These are phyloP conservation scores for Aegotheles bennettii DNA, from an alignment of 2,113 vertebrate species.

Conservation along the genomic window DNA sequence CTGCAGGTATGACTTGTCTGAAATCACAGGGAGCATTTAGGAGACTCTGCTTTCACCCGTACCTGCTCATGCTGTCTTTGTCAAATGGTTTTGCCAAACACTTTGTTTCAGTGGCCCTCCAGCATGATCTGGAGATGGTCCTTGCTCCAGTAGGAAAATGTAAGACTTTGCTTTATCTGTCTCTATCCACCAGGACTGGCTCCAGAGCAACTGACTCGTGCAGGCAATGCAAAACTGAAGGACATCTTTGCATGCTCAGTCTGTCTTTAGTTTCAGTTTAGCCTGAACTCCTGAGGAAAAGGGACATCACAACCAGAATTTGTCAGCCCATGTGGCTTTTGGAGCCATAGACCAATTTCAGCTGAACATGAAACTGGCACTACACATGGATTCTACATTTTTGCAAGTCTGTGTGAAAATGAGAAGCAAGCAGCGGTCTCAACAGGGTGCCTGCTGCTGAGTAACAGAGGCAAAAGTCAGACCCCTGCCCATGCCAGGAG, in stretches of 20 bases:
- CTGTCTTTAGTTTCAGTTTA: not conserved
- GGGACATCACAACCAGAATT: too few relatives aligned
- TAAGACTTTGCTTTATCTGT: not conserved
- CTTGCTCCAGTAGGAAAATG: not conserved
- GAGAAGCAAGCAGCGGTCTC: not conserved
- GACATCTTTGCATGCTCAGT: fast-evolving
- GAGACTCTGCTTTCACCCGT: not conserved
- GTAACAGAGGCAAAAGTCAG: not conserved
- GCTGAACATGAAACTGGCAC: fast-evolving
- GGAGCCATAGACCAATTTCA: not conserved
- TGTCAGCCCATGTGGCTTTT: fast-evolving
- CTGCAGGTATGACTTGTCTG: not conserved
- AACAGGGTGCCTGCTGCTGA: not conserved
- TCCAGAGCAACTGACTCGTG: fast-evolving
- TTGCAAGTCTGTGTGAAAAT: not conserved
- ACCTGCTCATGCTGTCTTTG: fast-evolving
- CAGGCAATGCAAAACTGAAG: not conserved
- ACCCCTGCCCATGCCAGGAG: not conserved
- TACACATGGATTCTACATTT: not conserved
- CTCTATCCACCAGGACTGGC: not conserved
- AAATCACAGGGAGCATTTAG: not conserved
- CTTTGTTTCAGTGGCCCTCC: not conserved
- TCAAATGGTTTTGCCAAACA: not conserved
- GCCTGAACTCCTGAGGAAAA: not conserved
- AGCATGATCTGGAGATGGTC: not conserved